Base-by-base conservation (phyloP, 2,797 vertebrate genomes). In the Anguilla megastoma region DNA sequence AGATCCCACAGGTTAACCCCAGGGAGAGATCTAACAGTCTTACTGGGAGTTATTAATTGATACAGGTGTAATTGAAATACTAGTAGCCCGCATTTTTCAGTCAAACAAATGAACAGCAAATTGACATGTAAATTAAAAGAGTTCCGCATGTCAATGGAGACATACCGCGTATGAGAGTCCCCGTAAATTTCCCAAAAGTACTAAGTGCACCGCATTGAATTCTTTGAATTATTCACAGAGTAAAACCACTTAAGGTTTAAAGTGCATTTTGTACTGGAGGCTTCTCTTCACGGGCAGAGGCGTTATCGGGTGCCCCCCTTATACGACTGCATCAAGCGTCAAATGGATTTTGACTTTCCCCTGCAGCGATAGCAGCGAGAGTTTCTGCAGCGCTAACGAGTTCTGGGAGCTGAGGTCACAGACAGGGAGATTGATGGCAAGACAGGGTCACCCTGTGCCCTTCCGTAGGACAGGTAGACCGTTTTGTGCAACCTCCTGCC, bases 401-500 rank as follows among this genome's bases (percentile, higher is more conserved):
- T 87, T 89, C 58, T 87, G 86, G 56, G 82, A 85, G 82, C 88
- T 85, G 69, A 85, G 86, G 86, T 86, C 82, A 52, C 21, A 6
- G 87, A 80, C 52, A 4, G 79, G 52, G 88, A 89, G 86, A 89
- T 87, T 87, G 88, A 89, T 89, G 86, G 88, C 82, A 50, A 33
- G 71, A 50, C 58, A 48, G 87, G 84, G 69, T 56, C 52, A 30
- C 33, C 14, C 52, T 3, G 84, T 48, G 54, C 69, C 87, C 41
- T 82, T 79, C 66, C 85, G 58, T 24, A 85, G 87, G 84, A 88
- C 87, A 94, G 95, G 94, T 95, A 94, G 95, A 95, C 93, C 94
- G 92, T 92, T 94, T 91, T 92, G 92, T 90, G 92, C 93, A 95
- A 92, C 93, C 93, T 94, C 89, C 88, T 93, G 93, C 92, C 94